Base-by-base conservation (phyloP, 2,797 vertebrate genomes). In the Cyprinella venusta region DNA sequence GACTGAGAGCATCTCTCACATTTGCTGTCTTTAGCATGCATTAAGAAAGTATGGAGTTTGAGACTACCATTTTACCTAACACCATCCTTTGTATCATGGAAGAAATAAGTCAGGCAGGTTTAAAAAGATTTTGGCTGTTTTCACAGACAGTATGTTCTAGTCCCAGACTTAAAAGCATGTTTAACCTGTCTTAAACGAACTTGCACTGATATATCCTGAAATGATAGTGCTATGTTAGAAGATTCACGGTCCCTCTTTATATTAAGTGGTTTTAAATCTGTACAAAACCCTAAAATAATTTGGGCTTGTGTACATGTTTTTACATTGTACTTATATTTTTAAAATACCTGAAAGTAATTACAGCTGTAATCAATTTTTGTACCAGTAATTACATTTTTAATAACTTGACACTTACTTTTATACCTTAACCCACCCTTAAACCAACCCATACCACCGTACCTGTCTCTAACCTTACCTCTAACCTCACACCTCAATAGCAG, bases 161-260 rank as follows among this genome's bases (percentile, higher is more conserved):
- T 26, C 24, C 12, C 24, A 15, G 59, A 15, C 5, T 15, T 26
- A 13, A 59, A 61, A 10, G 13, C 59, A 30, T 30, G 13, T 63
- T 63, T 30, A 2, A 63, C 6, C 12, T 6, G 10, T 59, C 13
- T 59, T 24, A 59, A 26, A 26, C n/a, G 2, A 13, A 15, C 12
- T 56, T 56, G 1, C 21, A 10, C 8, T 9, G 9, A n/a, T n/a
- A n/a, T 56, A 21, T n/a, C 21, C n/a, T 56, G n/a, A 56, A 56
- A 56, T n/a, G 10, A 13, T 2, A 6, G 2, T 61, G 24, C 24
- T 5, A 6, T 1, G 2, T 12, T 5, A 24, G 0, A 5, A n/a
- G 4, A 12, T 24, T 59, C 4, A 24, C 9, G 0, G 36, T 36
- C 36, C 36, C 36, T 1, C 5, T 36, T 36, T 36, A 36, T 36